Evolutionary conservation across 2,888 invertebrate genomes (phyloP).

Genomic region (Lumbricus terrestris): DNA sequence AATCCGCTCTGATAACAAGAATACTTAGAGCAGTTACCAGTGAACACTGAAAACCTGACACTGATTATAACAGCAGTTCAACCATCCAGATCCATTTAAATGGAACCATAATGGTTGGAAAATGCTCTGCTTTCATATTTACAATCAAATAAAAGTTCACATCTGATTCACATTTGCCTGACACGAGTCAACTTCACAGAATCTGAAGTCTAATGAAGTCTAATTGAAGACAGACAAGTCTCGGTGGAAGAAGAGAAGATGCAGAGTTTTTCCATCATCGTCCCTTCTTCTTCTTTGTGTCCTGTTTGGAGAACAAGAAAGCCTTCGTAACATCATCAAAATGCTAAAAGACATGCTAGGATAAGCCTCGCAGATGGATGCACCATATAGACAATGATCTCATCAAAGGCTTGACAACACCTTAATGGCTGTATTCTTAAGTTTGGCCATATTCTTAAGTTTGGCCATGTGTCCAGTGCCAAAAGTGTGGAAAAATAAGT

Average conservation of each 20-base stretch:
- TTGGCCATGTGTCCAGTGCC: no score
- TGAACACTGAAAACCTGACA: neutral
- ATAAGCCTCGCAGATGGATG: neutral
- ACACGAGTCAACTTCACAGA: neutral
- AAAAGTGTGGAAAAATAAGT: no score
- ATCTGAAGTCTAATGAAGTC: neutral
- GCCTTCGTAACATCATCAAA: neutral
- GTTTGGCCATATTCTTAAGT: no score
- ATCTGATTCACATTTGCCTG: neutral
- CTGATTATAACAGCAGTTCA: neutral
- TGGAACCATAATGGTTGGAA: neutral
- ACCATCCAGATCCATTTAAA: neutral
- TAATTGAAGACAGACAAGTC: neutral
- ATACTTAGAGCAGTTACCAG: neutral
- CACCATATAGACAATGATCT: neutral
- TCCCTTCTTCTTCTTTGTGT: conserved; percentile 8
- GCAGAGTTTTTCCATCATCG: neutral
- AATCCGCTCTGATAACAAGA: neutral
- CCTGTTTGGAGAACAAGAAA: neutral
- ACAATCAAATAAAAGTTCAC: neutral
- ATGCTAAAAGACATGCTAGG: neutral
- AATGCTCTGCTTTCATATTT: neutral
- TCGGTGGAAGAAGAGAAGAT: neutral
- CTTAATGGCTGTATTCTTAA: no score
- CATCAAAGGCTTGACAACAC: neutral